These are phyloP conservation scores for Melanotaenia boesemani DNA, from an alignment of 2,797 vertebrate genomes.

Conservation along the genomic window DNA sequence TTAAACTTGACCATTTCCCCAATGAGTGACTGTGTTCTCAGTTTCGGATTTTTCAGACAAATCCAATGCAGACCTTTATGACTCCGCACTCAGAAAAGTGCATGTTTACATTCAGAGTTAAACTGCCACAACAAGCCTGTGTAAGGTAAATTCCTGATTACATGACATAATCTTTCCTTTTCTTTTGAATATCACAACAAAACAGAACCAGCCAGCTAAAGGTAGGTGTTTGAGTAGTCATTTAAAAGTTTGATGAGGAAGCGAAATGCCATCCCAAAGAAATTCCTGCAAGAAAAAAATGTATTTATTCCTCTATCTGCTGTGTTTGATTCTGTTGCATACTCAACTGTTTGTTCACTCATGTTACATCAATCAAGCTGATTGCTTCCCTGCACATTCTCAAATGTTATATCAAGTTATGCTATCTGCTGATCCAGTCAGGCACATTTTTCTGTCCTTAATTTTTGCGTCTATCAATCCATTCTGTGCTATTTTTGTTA, in stretches of 20 bases:
- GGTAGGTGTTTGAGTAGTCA: background rate
- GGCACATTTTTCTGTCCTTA: background rate
- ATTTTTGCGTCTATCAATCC: conserved; percentile 11
- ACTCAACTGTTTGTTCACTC: background rate
- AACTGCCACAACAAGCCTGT: too few species aligned
- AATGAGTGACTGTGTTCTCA: too few species aligned
- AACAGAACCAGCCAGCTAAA: background rate
- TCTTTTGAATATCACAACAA: background rate
- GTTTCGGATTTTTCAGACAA: too few species aligned
- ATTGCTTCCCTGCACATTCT: conserved; percentile 5
- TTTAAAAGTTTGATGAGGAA: background rate
- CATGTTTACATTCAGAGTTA: too few species aligned
- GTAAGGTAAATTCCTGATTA: background rate
- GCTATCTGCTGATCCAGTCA: background rate
- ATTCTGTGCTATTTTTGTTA: conserved; percentile 12
- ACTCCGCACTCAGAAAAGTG: too few species aligned
- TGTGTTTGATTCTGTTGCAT: conserved; percentile 18
- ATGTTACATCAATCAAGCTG: conserved; percentile 11
- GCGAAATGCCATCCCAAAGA: background rate
- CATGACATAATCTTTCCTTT: background rate
- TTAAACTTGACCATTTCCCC: too few species aligned
- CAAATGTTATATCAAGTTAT: background rate
- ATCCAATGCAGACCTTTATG: too few species aligned
- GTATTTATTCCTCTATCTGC: background rate
- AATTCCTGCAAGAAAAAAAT: background rate